A percentile compares a stretch with the other conserved stretches of the same genome.
Evolutionary conservation across 2,797 vertebrate genomes (phyloP).

Genomic region (Falco concolor): DNA sequence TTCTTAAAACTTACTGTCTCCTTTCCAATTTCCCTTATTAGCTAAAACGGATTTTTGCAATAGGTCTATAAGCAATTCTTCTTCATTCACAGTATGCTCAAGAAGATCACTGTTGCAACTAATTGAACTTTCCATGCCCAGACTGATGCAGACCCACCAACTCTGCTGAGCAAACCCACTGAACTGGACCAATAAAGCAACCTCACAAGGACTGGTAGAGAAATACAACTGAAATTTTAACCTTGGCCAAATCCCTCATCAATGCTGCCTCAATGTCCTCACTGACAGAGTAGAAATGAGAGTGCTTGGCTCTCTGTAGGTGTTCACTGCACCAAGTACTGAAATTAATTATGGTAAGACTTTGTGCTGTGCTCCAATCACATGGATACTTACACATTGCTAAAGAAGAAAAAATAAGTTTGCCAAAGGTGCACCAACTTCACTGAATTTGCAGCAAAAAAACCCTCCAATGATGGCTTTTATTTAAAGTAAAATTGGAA

Average conservation of each 20-base stretch:
- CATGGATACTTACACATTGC: not conserved
- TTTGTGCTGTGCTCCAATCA: not conserved
- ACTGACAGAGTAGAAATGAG: not conserved
- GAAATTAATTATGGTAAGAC: not conserved
- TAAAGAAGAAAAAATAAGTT: not conserved
- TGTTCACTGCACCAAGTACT: not conserved
- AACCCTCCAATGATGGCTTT: not conserved
- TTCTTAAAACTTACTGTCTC: not conserved
- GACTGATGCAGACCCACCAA: not conserved
- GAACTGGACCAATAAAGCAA: rapidly evolving
- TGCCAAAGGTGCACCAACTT: not conserved
- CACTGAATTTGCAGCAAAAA: not conserved
- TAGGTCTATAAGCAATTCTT: not conserved
- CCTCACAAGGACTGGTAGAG: not conserved
- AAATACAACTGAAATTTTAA: not conserved
- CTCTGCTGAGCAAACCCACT: not conserved
- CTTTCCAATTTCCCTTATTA: not conserved
- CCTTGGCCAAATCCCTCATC: not conserved
- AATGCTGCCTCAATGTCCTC: not conserved
- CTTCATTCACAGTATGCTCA: not conserved
- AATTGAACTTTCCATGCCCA: not conserved
- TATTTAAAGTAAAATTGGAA: not conserved
- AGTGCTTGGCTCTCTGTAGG: not conserved
- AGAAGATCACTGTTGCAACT: not conserved
- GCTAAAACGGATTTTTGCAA: not conserved